These are phyloP conservation scores for Rotaria socialis DNA, from an alignment of 2,888 invertebrate species.

Conservation along the genomic window DNA sequence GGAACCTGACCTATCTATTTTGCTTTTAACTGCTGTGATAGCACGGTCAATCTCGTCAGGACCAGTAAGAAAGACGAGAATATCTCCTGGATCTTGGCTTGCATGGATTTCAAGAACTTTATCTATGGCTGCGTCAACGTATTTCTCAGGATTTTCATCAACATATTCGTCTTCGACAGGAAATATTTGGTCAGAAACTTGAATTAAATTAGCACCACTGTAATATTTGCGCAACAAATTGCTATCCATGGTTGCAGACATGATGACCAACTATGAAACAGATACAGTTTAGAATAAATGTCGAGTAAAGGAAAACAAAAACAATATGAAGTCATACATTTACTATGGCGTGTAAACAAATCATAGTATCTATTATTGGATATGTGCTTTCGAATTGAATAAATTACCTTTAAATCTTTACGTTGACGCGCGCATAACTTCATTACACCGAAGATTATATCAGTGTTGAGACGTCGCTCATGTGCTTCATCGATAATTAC, in stretches of 20 bases:
- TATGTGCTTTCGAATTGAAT: background rate
- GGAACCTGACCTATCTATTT: constrained; percentile 30
- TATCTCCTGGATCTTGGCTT: constrained; percentile 52
- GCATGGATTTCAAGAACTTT: constrained; percentile 53
- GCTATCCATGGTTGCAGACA: constrained; percentile 59
- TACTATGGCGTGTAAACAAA: too few relatives aligned
- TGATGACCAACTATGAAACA: constrained; percentile 50
- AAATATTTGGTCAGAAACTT: background rate
- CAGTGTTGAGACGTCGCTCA: constrained; percentile 57
- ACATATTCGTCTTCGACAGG: constrained; percentile 52
- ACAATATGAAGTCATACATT: too few relatives aligned
- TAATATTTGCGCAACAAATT: constrained; percentile 55
- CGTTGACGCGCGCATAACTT: constrained; percentile 52
- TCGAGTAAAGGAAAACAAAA: too few relatives aligned
- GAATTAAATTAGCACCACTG: constrained; percentile 50
- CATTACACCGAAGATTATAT: constrained; percentile 54
- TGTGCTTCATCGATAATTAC: constrained; percentile 60
- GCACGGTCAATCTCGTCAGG: constrained; percentile 55
- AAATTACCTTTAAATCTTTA: background rate
- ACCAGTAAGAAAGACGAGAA: constrained; percentile 59
- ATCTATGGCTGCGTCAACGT: constrained; percentile 51
- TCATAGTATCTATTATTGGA: too few relatives aligned
- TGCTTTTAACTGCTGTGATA: constrained; percentile 48
- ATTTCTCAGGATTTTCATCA: constrained; percentile 49
- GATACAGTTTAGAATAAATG: too few relatives aligned